phyloP scores from a whole-genome alignment of 2,888 invertebrate genomes.

The Melieria picta region DNA sequence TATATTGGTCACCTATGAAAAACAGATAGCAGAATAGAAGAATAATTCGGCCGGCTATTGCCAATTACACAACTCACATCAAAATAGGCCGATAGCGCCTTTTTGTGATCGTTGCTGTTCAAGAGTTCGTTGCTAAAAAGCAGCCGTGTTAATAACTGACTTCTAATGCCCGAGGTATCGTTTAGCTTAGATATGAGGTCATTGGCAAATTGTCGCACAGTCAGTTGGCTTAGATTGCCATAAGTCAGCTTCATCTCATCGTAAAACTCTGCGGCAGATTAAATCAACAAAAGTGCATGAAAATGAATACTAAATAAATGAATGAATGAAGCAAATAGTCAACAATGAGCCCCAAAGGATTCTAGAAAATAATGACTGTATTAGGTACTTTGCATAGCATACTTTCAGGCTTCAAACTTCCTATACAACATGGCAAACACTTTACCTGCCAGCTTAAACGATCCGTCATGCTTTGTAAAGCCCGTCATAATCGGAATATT shows the following conservation, averaged over 20 bases:
- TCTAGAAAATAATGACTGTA: neutral
- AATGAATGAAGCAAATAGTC: neutral
- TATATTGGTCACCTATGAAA: conserved; percentile 48
- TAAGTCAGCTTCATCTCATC: conserved; percentile 40
- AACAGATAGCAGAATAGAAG: neutral
- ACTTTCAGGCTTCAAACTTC: neutral
- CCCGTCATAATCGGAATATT: conserved; percentile 65
- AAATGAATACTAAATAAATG: neutral
- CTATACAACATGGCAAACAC: neutral
- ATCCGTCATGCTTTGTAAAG: conserved; percentile 67
- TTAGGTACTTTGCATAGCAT: neutral
- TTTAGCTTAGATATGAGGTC: conserved; percentile 44
- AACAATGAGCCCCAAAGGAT: neutral
- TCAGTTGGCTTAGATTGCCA: conserved; percentile 45
- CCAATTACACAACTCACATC: conserved; percentile 64
- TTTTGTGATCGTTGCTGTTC: conserved; percentile 63
- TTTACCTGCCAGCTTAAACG: conserved; percentile 65
- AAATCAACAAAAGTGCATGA: neutral
- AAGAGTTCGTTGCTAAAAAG: conserved; percentile 62
- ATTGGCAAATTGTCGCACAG: conserved; percentile 52
- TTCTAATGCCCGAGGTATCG: conserved; percentile 50
- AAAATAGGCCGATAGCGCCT: conserved; percentile 66
- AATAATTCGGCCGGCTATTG: neutral
- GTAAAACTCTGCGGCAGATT: conserved; percentile 41
- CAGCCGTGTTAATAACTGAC: conserved; percentile 62